These are phyloP conservation scores for Lophotriccus pileatus DNA, from an alignment of 2,797 vertebrate genomes.

Conservation along the genomic window DNA sequence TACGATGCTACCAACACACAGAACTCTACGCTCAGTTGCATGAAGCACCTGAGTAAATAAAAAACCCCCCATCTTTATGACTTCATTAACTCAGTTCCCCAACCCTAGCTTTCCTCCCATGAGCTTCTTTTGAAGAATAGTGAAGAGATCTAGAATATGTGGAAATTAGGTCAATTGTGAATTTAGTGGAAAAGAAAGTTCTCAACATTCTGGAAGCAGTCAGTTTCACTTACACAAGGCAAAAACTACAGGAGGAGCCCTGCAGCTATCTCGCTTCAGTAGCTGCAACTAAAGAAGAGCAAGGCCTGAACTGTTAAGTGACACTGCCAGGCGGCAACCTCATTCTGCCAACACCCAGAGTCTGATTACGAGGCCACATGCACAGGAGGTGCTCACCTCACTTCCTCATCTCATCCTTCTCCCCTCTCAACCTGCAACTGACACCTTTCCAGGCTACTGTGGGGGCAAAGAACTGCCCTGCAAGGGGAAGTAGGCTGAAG, in stretches of 20 bases:
- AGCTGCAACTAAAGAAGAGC: not conserved
- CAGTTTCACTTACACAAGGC: not conserved
- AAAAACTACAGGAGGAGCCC: not conserved
- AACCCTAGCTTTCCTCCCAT: not conserved
- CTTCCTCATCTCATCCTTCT: not conserved
- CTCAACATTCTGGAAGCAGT: not conserved
- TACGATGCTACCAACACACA: not conserved
- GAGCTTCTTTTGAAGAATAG: not conserved
- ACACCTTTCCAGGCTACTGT: not conserved
- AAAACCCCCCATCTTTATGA: not conserved
- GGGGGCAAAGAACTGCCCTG: not conserved
- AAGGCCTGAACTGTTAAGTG: not conserved
- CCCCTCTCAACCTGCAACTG: not conserved
- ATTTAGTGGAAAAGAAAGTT: not conserved
- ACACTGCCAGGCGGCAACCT: conserved; percentile 17
- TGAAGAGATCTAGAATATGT: not conserved
- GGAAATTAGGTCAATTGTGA: not conserved
- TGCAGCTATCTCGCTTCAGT: not conserved
- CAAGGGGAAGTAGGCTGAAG: not conserved
- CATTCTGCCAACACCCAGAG: conserved; percentile 49
- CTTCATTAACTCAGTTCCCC: not conserved
- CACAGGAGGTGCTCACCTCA: not conserved
- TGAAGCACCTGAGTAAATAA: not conserved
- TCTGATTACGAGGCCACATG: not conserved
- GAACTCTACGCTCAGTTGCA: not conserved